phyloP scores from a whole-genome alignment of 2,888 invertebrate species.

The Caenorhabditis sp. region DNA sequence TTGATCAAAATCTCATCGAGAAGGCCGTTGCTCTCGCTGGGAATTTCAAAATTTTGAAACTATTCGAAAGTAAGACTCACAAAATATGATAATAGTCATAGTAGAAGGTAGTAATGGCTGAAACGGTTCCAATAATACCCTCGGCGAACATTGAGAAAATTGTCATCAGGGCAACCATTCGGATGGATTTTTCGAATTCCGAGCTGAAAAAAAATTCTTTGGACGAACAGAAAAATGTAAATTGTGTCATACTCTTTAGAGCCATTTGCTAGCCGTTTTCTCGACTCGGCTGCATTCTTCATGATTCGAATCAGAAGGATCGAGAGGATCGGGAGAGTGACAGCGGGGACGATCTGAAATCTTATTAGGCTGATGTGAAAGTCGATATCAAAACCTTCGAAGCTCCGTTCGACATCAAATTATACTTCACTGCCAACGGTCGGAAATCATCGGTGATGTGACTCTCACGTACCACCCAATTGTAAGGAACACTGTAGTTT shows the following conservation, averaged over 20 bases:
- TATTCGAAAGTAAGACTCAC: too few relatives aligned
- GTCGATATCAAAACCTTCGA: conserved; percentile 4
- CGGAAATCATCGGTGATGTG: neutral
- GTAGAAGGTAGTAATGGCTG: neutral
- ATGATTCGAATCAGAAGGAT: neutral
- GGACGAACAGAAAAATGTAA: too few relatives aligned
- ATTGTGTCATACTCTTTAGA: neutral
- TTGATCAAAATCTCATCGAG: conserved; percentile 2
- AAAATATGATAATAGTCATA: neutral
- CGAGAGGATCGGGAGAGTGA: neutral
- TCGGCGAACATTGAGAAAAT: conserved; percentile 15
- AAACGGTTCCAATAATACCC: neutral
- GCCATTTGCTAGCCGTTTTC: neutral
- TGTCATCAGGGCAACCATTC: conserved; percentile 9
- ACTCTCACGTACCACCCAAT: neutral
- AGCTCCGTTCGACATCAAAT: neutral
- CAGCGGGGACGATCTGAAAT: conserved; percentile 6
- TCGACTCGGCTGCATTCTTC: neutral
- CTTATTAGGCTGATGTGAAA: too few relatives aligned
- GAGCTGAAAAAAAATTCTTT: too few relatives aligned
- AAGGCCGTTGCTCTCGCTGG: neutral
- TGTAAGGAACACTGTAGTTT: neutral
- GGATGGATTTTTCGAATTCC: conserved; percentile 4
- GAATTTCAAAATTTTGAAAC: conserved; percentile 3
- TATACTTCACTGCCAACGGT: neutral